phyloP scores from a whole-genome alignment of 2,888 invertebrate genomes.

The Dasysyrphus albostriatus region DNA sequence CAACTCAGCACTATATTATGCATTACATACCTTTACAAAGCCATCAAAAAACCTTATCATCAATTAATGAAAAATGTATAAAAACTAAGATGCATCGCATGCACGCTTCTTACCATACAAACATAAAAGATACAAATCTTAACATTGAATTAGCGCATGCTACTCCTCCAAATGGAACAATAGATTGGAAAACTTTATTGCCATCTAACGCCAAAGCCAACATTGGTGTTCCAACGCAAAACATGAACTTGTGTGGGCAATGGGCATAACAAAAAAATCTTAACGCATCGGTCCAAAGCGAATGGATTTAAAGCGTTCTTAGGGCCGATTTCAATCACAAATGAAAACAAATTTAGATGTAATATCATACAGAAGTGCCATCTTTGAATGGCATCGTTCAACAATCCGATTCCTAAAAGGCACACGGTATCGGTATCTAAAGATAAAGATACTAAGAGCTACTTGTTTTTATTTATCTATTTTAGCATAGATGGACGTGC shows the following conservation, averaged over 20 bases:
- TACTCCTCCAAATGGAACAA: conserved; percentile 67
- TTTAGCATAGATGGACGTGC: conserved; percentile 22
- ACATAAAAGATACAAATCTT: conserved; percentile 56
- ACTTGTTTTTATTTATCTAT: conserved; percentile 41
- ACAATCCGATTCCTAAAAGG: conserved; percentile 43
- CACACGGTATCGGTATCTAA: conserved; percentile 20
- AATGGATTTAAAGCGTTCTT: conserved; percentile 48
- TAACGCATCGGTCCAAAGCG: conserved; percentile 64
- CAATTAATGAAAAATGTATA: conserved; percentile 26
- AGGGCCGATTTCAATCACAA: conserved; percentile 60
- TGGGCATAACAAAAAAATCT: conserved; percentile 42
- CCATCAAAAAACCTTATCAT: conserved; percentile 27
- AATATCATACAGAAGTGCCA: conserved; percentile 41
- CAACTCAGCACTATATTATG: conserved; percentile 11
- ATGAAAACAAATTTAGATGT: conserved; percentile 33
- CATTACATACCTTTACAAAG: conserved; percentile 14
- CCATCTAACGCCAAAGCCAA: conserved; percentile 35
- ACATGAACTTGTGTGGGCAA: conserved; percentile 71
- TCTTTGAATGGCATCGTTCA: conserved; percentile 31
- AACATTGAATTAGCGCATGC: conserved; percentile 73
- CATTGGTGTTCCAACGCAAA: conserved; percentile 23
- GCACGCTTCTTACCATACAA: conserved; percentile 44
- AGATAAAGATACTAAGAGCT: background rate
- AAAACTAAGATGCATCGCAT: conserved; percentile 53
- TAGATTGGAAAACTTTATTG: conserved; percentile 45